Evolutionary conservation across 1,140 invertebrate species (phyloP).

Genomic region (Tetragonula clypearis): DNA sequence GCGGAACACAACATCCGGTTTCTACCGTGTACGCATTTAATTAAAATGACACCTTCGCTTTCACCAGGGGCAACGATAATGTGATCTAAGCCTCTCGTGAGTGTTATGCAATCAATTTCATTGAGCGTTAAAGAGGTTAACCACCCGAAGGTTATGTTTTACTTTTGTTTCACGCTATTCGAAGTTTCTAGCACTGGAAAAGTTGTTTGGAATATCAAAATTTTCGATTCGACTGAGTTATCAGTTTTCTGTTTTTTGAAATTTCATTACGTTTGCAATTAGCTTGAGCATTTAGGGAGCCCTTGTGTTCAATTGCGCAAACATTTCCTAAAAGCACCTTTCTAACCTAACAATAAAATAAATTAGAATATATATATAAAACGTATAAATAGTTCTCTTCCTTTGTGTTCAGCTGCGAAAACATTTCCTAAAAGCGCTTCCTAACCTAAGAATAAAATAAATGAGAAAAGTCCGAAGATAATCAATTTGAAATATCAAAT

Average conservation of each 20-base stretch:
- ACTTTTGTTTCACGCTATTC: background rate
- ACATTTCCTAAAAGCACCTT: too few species aligned
- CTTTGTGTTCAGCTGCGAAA: too few species aligned
- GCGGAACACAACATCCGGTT: constrained; percentile 8
- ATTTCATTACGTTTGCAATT: background rate
- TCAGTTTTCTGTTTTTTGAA: background rate
- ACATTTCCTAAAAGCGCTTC: too few species aligned
- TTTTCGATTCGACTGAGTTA: background rate
- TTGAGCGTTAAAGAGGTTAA: background rate
- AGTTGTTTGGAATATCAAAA: background rate
- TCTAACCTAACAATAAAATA: too few species aligned
- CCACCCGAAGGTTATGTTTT: background rate
- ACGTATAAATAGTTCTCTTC: too few species aligned
- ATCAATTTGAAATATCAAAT: too few species aligned
- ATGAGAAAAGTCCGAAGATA: too few species aligned
- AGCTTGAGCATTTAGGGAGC: background rate
- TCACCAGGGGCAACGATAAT: background rate
- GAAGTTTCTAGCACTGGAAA: background rate
- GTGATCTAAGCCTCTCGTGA: background rate
- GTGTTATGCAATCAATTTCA: background rate
- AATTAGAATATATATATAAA: too few species aligned
- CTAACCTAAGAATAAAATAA: too few species aligned
- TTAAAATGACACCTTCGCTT: constrained; percentile 26
- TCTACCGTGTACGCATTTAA: constrained; percentile 1
- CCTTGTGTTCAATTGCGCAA: too few species aligned